phyloP scores from a whole-genome alignment of 2,113 vertebrate genomes.

The Eurystomus gularis region DNA sequence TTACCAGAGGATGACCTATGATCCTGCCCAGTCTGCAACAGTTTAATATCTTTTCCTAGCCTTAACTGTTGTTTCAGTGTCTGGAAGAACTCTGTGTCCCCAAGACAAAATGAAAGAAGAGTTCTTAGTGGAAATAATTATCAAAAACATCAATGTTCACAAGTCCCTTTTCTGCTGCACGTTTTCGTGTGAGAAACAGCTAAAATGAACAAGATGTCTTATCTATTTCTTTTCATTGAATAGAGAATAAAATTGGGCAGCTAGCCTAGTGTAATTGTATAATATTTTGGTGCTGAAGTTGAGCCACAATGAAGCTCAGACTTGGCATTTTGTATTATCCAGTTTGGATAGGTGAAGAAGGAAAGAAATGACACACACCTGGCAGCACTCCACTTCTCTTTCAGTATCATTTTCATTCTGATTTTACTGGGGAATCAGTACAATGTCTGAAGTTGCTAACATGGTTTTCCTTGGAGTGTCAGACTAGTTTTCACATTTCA shows the following conservation, averaged over 20 bases:
- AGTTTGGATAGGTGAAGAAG: neutral
- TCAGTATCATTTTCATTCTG: neutral
- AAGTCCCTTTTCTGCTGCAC: neutral
- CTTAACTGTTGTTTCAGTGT: neutral
- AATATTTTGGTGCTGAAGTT: neutral
- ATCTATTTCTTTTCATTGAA: neutral
- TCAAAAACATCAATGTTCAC: neutral
- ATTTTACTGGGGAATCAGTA: neutral
- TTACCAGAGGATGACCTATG: neutral
- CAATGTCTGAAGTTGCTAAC: neutral
- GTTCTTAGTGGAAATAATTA: neutral
- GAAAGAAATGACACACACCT: neutral
- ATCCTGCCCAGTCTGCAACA: neutral
- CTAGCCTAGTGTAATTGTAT: neutral
- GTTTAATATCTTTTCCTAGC: slow-evolving; percentile 13
- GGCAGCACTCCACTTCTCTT: neutral
- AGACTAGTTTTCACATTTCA: neutral
- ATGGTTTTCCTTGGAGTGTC: neutral
- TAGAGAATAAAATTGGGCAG: neutral
- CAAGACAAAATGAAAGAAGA: neutral
- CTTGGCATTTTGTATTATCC: neutral
- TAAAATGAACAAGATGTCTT: neutral
- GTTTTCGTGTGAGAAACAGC: neutral
- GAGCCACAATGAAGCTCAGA: neutral
- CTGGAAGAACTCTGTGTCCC: neutral